Conservation (phyloP, 2,113 vertebrate genomes). For the Hemiscyllium ocellatum region DNA sequence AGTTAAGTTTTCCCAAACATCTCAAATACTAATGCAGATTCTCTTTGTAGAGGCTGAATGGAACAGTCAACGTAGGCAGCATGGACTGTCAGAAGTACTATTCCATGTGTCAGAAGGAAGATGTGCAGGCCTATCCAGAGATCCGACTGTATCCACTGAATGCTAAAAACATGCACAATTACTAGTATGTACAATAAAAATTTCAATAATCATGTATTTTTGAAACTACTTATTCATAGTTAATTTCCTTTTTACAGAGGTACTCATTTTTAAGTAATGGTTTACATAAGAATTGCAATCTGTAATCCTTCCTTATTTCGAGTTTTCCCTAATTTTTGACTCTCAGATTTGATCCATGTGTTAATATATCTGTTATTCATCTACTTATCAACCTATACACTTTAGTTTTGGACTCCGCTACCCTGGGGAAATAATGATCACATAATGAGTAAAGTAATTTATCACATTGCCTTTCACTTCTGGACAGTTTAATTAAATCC, state of each 20-base stretch:
- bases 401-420: no score
- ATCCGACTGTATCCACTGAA: constrained; percentile 77
- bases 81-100: constrained; percentile 86
- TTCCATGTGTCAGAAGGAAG: constrained; percentile 77
- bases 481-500: not conserved
- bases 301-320: not conserved
- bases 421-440: not conserved
- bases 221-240: not conserved
- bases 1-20: constrained; percentile 9
- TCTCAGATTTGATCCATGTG: not conserved
- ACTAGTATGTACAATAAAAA: constrained; percentile 63
- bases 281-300: not conserved
- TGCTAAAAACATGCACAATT: constrained; percentile 55
- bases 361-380: not conserved
- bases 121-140: constrained; percentile 80
- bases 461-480: not conserved
- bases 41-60: constrained; percentile 60
- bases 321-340: not conserved
- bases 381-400: not conserved
- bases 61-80: constrained; percentile 75
- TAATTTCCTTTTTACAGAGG: not conserved
- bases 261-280: not conserved
- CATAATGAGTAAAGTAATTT: not conserved
- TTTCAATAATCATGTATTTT: not conserved
- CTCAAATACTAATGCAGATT: not conserved